Evolutionary conservation across 2,797 vertebrate genomes (phyloP), one percentile per base, ranked within the genome.

Genomic region (Sebastes steindachneri): DNA sequence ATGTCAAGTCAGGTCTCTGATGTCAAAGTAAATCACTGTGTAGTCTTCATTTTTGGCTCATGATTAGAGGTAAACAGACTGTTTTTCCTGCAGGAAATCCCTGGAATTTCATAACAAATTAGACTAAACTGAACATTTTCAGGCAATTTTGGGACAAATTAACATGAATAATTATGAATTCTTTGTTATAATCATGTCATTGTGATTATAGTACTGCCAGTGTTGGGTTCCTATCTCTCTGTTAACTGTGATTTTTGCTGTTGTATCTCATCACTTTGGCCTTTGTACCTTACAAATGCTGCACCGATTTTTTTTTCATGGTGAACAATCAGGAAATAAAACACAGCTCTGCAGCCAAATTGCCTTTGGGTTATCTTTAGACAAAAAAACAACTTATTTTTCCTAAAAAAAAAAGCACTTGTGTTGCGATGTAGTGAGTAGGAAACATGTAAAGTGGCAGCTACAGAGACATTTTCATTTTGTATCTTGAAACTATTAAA

Each of bases 311-410:
- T 71, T 59, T 73, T 71, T 59, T 73, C n/a, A 35, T 57, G 12
- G 7, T 68, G 58, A 80, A 59, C 7, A 65, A 64, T 77, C 26
- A 73, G 23, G 21, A 73, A 60, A 73, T 29, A 60, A 54, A 84
- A 54, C 21, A 3, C 48, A 60, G n/a, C 35, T 76, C 68, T 51
- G 31, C 26, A 69, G 73, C 53, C 80, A 86, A 55, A 51, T 28
- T 60, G 68, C 37, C 57, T 68, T 68, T 31, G 17, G 31, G 68
- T 37, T 66, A 48, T 77, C 41, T 77, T 59, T 2, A 7, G 28
- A 78, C 15, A 58, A 64, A 63, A 63, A 51, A 63, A 12, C 15
- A 66, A 37, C 17, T 26, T 12, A 0, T 35, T 57, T 53, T 41
- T n/a, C 19, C 7, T 35, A 4, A 4, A 15, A 35, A 45, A 19